Base-by-base conservation (phyloP, 1,140 invertebrate species). In the Aphis gossypii region DNA sequence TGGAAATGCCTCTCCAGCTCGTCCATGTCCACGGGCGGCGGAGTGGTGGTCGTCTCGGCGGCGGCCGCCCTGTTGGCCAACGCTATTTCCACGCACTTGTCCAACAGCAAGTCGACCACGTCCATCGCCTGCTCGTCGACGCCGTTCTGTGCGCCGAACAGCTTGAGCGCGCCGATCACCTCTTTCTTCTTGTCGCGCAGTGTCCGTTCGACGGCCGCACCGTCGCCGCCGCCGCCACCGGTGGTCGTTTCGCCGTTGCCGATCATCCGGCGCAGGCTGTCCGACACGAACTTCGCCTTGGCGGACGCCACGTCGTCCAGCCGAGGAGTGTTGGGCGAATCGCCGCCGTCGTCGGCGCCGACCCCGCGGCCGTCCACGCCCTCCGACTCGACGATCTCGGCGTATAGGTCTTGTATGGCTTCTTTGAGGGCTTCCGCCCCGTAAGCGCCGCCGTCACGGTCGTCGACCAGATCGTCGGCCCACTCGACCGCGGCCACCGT, bases 391-490 rank as follows among this genome's bases (percentile, higher is more conserved):
- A 20, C 51, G 30, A 88, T 48, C 8, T 51, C 86, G 2, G 86
- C 86, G 86, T 88, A 88, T n/a, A 88, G 46, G 9, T 51, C 86
- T n/a, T 88, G 86, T 51, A 88, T 88, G 30, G 86, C 86, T 21
- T 88, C 86, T n/a, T 88, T 88, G 44, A 86, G 41, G 21, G 41
- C 83, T 0, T 30, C 60, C 0, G 30, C 60, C 60, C 60, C 60
- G 82, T 21, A 11, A 9, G 1, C 82, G 20, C 35, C 35, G 48
- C 14, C 48, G 25, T n/a, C 60, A n/a, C n/a, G n/a, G 60, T 35
- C 25, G 5, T 14, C 18, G 38, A 1, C 38, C 38, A 41, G 0
- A 3, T 41, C 38, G 38, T 41, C 2, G 2, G 38, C 38, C 2
- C 38, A 41, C 38, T 41, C 38, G 2, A 41, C 76, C 35, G 21